Evolutionary conservation across 2,113 vertebrate genomes (phyloP).

Genomic region (Misgurnus mizolepis): DNA sequence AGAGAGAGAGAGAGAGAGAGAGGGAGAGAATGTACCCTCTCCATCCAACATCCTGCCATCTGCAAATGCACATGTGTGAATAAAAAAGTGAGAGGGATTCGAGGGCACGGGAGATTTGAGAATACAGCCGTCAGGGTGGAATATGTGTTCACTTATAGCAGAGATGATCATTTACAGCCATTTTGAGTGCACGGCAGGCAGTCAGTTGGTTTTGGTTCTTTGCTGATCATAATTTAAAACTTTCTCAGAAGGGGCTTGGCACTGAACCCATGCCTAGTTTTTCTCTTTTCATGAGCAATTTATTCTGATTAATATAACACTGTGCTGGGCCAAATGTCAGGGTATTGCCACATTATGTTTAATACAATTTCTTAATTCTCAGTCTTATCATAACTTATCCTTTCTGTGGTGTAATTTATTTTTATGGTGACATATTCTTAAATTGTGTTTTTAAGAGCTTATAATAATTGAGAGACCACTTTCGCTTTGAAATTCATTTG

Average conservation of each 20-base stretch:
- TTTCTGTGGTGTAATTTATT: not conserved
- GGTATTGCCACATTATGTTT: not conserved
- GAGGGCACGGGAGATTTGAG: slow-evolving; percentile 22
- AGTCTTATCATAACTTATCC: not conserved
- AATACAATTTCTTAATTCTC: slow-evolving; percentile 2
- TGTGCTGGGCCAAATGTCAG: not conserved
- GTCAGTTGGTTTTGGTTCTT: slow-evolving; percentile 3
- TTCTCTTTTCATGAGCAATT: not conserved
- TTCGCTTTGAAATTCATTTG: too few relatives aligned
- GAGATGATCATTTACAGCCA: slow-evolving; percentile 26
- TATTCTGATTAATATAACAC: not conserved
- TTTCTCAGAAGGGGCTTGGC: slow-evolving; percentile 3
- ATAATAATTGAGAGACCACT: too few relatives aligned
- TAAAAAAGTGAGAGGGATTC: not conserved
- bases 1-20: not conserved
- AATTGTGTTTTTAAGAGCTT: too few relatives aligned
- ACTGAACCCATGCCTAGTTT: not conserved
- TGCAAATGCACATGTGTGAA: slow-evolving; percentile 1
- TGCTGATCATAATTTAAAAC: slow-evolving; percentile 7
- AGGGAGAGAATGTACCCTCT: slow-evolving; percentile 1
- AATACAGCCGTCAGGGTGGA: not conserved
- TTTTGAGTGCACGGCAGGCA: slow-evolving; percentile 12
- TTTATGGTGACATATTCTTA: not conserved
- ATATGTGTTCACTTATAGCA: slow-evolving; percentile 29
- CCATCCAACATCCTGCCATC: not conserved